Base-by-base conservation (phyloP, 2,888 invertebrate species). In the Ctena decussata region DNA sequence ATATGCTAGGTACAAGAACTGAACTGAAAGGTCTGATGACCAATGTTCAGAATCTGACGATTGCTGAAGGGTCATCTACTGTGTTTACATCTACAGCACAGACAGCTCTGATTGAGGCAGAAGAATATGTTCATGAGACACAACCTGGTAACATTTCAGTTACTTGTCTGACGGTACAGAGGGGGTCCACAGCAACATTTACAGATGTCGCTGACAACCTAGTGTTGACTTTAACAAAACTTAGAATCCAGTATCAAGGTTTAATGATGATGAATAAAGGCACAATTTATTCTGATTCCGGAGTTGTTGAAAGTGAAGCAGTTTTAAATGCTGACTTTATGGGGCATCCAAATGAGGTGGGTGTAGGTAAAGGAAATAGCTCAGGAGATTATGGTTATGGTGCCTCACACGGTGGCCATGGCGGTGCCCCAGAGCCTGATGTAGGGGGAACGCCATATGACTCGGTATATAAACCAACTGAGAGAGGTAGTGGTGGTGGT, bases 341-440 rank as follows among this genome's bases (percentile, higher is more conserved):
- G 80, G 93, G 93, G 1, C 82, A 85, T 88, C 44, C 15, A 8
- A 65, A 77, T 21, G 89, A 87, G 60, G 21, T 35, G 21, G 93
- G 93, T 15, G 85, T 82, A 21, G 93, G 93, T 18, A 84, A 85
- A 39, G 91, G 89, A 27, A 72, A 27, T 15, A 86, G 89, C 1
- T 46, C 80, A 32, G 77, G 79, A 32, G 57, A 32, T 21, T 57
- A 71, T 46, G 93, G 93, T 32, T 89, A 83, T 76, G 93, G 93
- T 35, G 93, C 87, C 46, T 86, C 93, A 11, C 93, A 93, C 80
- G 93, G 93, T 35, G 93, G 93, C 12, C 92, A 93, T 82, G 93
- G 93, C 15, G 93, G 93, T n/a, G 90, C 91, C 27, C 88, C 88
- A 24, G 77, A 85, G 11, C 89, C 89, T 24, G n/a, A 80, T 5